Conservation (phyloP, 2,113 vertebrate genomes). For the Thryonomys swinderianus region DNA sequence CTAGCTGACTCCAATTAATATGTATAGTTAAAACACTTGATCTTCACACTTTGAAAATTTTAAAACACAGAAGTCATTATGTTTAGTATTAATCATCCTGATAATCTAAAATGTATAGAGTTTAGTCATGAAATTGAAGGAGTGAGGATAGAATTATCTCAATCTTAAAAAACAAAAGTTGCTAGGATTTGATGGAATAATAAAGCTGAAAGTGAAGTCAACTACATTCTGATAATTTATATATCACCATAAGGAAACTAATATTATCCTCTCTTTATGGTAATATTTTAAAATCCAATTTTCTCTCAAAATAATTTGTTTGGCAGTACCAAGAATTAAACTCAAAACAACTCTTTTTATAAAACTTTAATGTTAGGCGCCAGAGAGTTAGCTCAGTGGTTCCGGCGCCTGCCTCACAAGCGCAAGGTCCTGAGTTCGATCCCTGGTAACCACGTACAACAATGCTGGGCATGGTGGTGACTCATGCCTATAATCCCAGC, state of each 20-base stretch:
- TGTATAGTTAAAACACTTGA: not conserved
- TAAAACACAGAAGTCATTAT: not conserved
- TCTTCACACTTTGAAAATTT: not conserved
- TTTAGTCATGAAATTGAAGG: not conserved
- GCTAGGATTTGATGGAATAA: not conserved
- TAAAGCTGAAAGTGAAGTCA: not conserved
- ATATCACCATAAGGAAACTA: not conserved
- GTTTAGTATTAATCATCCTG: not conserved
- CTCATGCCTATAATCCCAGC: too few species aligned
- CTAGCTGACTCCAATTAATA: not conserved
- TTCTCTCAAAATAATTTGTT: too few species aligned
- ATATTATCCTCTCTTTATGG: not conserved
- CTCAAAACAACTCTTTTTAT: not conserved
- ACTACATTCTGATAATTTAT: not conserved
- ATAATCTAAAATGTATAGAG: not conserved
- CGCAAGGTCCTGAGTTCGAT: too few species aligned
- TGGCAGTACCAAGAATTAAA: too few species aligned
- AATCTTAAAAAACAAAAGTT: conserved; percentile 7
- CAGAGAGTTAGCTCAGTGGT: too few species aligned
- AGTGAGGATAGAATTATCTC: not conserved
- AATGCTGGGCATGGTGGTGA: too few species aligned
- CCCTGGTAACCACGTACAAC: too few species aligned
- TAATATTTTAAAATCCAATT: too few species aligned
- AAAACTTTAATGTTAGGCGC: not conserved
- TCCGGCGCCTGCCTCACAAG: too few species aligned